Evolutionary conservation across 2,888 invertebrate genomes (phyloP).

Genomic region (Lamellibrachia columna): DNA sequence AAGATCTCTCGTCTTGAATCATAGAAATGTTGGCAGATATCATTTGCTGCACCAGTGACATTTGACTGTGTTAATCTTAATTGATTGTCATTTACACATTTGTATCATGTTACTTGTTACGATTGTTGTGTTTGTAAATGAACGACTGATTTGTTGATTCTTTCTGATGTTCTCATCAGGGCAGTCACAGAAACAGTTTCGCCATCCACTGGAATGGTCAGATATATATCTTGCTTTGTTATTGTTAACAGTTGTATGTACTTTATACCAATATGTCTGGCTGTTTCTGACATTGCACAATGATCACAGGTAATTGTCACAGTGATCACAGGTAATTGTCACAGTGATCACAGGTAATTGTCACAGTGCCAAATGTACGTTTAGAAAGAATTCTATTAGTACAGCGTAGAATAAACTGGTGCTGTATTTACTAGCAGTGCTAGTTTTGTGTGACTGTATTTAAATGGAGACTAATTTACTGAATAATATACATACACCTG

Average conservation of each 20-base stretch:
- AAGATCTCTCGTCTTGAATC: not conserved
- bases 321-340: not conserved
- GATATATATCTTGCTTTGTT: too few relatives aligned
- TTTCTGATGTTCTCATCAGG: not conserved
- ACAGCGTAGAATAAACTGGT: not conserved
- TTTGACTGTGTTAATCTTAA: not conserved
- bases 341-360: not conserved
- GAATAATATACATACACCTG: not conserved
- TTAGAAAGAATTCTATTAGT: not conserved
- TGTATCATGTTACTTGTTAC: not conserved
- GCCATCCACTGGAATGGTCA: too few relatives aligned
- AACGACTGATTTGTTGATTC: not conserved
- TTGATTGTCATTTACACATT: not conserved
- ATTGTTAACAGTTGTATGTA: not conserved
- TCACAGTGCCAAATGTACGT: not conserved
- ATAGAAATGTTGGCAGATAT: not conserved
- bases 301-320: not conserved
- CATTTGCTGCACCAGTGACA: not conserved
- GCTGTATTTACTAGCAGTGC: not conserved
- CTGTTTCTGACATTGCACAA: not conserved
- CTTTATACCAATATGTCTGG: constrained; percentile 7
- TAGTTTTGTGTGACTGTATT: not conserved
- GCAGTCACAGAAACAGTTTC: not conserved
- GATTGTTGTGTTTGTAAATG: constrained; percentile 11
- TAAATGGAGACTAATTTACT: not conserved